Evolutionary conservation across 2,888 invertebrate genomes (phyloP), one percentile per base, ranked within the genome.

Genomic region (Hyles lineata): DNA sequence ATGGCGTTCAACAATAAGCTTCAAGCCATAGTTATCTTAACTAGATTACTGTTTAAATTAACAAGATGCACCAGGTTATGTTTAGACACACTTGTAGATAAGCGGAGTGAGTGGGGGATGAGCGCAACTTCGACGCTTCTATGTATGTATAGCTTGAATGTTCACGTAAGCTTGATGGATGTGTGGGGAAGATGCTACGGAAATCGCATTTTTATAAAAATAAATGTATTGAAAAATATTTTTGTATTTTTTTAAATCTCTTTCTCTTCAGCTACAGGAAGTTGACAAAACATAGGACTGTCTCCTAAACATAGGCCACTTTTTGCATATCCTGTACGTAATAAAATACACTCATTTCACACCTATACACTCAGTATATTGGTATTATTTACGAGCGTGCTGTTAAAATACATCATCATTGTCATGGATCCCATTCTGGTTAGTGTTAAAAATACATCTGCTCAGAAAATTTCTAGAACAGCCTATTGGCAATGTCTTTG

Each of bases 201-300:
- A 84, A 86, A 87, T 84, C 87, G 92, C 92, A 90, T 93, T 93
- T 87, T 90, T 90, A 88, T 89, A 89, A 90, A 88, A 91, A 93
- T 93, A 92, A 93, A 94, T 92, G 88, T 92, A 87, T 89, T 83
- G 85, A 89, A 87, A 83, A 78, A 80, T 72, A 60, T 61, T 19
- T 60, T 72, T 79, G 70, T 82, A 84, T 86, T 76, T 79, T 85
- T 84, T 84, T 55, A 71, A 70, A 70, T 2, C 0, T 29, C 29
- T 29, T 0, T 29, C 29, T 29, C 29, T 29, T 29, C 29, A 29
- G 29, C 29, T 5, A 29, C 29, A 29, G 1, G 29, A 29, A 29
- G 29, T 29, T 29, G 4, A 29, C 29, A 5, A n/a, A n/a, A n/a
- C n/a, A n/a, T n/a, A n/a, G n/a, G n/a, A 5, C 3, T 2, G 29